Conservation (phyloP, 2,888 invertebrate species). For the Dinocampus coccinellae region DNA sequence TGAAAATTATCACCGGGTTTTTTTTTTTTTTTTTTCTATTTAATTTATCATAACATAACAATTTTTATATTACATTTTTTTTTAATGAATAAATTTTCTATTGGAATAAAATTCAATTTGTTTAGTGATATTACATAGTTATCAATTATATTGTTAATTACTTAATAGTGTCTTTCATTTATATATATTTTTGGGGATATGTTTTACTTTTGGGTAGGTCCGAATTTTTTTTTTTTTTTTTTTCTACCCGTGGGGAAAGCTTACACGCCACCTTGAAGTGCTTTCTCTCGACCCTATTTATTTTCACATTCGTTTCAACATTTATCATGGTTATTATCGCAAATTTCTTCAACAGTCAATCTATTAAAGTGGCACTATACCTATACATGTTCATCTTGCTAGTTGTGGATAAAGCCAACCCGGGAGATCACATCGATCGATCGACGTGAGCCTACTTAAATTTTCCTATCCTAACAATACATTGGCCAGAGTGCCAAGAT, state of each 20-base stretch:
- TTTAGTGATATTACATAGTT: too few relatives aligned
- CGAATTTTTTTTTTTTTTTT: conserved; percentile 11
- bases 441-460: conserved; percentile 61
- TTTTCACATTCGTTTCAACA: neutral
- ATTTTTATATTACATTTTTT: too few relatives aligned
- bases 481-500: conserved; percentile 52
- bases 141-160: too few relatives aligned
- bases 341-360: neutral
- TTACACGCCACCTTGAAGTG: too few relatives aligned
- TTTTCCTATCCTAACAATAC: conserved; percentile 64
- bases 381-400: neutral
- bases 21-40: too few relatives aligned
- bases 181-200: too few relatives aligned
- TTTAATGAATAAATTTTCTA: too few relatives aligned
- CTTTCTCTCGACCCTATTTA: conserved; percentile 16
- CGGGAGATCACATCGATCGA: conserved; percentile 60
- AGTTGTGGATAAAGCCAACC: conserved; percentile 11
- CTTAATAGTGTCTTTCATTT: too few relatives aligned
- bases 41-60: too few relatives aligned
- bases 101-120: too few relatives aligned
- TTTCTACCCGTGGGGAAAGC: too few relatives aligned
- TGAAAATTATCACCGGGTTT: conserved; percentile 42
- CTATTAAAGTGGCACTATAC: neutral
- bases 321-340: neutral
- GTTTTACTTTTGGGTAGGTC: too few relatives aligned